Evolutionary conservation across 2,888 invertebrate genomes (phyloP).

Genomic region (Beris chalybata): DNA sequence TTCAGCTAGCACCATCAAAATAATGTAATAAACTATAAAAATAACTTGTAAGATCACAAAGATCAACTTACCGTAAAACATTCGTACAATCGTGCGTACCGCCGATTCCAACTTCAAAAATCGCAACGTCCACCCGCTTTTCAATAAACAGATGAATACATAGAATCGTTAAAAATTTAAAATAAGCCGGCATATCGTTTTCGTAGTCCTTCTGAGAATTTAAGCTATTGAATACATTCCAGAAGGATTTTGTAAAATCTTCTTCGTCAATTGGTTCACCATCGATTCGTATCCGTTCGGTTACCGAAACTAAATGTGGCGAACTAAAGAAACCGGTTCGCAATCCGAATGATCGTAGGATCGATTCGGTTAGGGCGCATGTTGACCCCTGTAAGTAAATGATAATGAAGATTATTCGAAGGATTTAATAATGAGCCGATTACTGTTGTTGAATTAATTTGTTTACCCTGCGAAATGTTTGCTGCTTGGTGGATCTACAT

Average conservation of each 20-base stretch:
- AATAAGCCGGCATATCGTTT: conserved; percentile 87
- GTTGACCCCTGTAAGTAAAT: conserved; percentile 73
- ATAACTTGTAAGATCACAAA: too few relatives aligned
- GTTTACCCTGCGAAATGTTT: too few relatives aligned
- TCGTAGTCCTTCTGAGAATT: conserved; percentile 59
- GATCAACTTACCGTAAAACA: conserved; percentile 67
- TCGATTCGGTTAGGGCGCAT: conserved; percentile 88
- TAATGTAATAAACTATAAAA: too few relatives aligned
- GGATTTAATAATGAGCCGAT: too few relatives aligned
- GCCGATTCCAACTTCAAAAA: conserved; percentile 97
- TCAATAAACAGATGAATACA: conserved; percentile 85
- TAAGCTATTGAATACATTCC: conserved; percentile 73
- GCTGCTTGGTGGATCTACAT: too few relatives aligned
- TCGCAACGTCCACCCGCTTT: conserved; percentile 86
- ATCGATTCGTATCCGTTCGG: conserved; percentile 88
- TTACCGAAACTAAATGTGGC: conserved; percentile 89
- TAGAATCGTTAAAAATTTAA: conserved; percentile 90
- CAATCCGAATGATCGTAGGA: conserved; percentile 79
- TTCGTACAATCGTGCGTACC: conserved; percentile 95
- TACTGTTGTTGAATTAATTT: too few relatives aligned
- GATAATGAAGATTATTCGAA: too few relatives aligned
- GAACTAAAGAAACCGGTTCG: conserved; percentile 95
- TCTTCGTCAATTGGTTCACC: conserved; percentile 75
- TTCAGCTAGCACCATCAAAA: too few relatives aligned
- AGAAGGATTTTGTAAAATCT: conserved; percentile 79